Base-by-base conservation (phyloP, 2,888 invertebrate genomes). In the Monopis laevigella region DNA sequence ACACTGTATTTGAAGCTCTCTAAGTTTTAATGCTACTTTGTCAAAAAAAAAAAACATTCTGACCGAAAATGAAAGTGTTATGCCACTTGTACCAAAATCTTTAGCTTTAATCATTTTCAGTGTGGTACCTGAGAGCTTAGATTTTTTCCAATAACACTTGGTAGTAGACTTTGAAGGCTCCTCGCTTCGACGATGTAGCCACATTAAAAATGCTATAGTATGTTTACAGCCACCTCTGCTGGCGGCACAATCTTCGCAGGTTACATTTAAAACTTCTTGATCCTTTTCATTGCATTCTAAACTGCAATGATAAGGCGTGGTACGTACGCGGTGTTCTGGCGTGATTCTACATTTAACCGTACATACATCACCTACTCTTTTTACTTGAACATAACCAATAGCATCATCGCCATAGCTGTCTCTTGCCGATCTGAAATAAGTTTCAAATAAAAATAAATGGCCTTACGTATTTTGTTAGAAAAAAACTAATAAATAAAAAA, bases 301-400 rank as follows among this genome's bases (percentile, higher is more conserved):
- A 29, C 29, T 29, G 29, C 10, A 29, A 29, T 29, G 11, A 29
- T 29, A 45, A 6, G 39, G 26, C 40, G 10, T 42, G 7, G 30
- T 5, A 32, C 42, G 44, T 34, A 44, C 34, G 13, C 26, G 21
- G 16, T 46, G 43, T 29, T 46, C 45, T 2, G 46, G 46, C 4
- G 38, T 40, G 2, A 45, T 43, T 21, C 41, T 39, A 17, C 41
- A 41, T 34, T 43, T 43, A 12, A 45, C 42, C 8, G 41, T 47
- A 36, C 47, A 47, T 8, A 43, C 3, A 26, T 40, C 35, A n/a
- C n/a, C n/a, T n/a, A n/a, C n/a, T n/a, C n/a, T n/a, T n/a, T n/a
- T n/a, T n/a, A n/a, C n/a, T n/a, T n/a, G n/a, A n/a, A n/a, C n/a
- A n/a, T n/a, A n/a, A n/a, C n/a, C n/a, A n/a, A n/a, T n/a, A n/a